Evolutionary conservation across 2,888 invertebrate genomes (phyloP).

Genomic region (Panopea generosa): DNA sequence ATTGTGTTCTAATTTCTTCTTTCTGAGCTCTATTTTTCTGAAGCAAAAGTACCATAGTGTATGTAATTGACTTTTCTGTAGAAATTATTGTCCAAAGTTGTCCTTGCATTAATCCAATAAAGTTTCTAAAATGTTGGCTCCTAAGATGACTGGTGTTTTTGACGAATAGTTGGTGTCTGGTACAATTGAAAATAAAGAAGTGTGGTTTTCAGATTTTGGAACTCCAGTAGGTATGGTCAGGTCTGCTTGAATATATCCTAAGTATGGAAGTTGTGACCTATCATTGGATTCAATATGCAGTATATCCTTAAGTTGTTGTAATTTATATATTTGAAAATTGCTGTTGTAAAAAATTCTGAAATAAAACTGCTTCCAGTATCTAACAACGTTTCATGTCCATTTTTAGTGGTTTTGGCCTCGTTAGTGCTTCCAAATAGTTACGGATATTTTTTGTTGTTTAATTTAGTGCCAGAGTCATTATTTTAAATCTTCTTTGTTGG

Average conservation of each 20-base stretch:
- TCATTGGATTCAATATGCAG: background rate
- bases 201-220: background rate
- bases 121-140: background rate
- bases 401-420: background rate
- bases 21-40: background rate
- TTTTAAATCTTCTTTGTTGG: background rate
- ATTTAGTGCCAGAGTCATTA: slow-evolving; percentile 5
- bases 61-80: slow-evolving; percentile 1
- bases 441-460: slow-evolving; percentile 2
- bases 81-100: background rate
- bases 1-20: too few species aligned
- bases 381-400: background rate
- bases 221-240: background rate
- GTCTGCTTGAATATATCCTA: slow-evolving; percentile 8
- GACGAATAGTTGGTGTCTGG: slow-evolving; percentile 4
- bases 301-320: background rate
- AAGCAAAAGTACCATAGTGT: too few species aligned
- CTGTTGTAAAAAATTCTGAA: slow-evolving; percentile 4
- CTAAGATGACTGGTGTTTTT: background rate
- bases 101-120: background rate
- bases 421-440: slow-evolving; percentile 2
- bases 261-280: slow-evolving; percentile 4
- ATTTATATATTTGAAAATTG: background rate
- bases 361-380: slow-evolving; percentile 12
- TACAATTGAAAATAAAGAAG: background rate